These are phyloP conservation scores for Neodiprion virginianus DNA, from an alignment of 1,140 invertebrate genomes.

Conservation along the genomic window DNA sequence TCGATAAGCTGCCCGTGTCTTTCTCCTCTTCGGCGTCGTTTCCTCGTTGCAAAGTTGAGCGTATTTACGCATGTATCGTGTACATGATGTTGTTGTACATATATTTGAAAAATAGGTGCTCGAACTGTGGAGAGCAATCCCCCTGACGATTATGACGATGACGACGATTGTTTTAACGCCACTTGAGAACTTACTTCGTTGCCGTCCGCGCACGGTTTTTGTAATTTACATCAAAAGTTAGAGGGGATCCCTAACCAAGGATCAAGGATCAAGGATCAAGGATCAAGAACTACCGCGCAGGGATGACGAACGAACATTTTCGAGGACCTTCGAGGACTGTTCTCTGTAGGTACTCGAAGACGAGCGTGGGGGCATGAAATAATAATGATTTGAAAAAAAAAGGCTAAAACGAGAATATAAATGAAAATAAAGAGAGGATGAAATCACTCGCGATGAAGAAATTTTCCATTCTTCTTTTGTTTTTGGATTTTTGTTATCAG, in stretches of 20 bases:
- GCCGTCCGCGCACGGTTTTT: neutral
- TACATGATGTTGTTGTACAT: neutral
- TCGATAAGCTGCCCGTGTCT: too few species aligned
- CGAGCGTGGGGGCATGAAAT: slow-evolving; percentile 8
- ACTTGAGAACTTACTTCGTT: neutral
- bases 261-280: neutral
- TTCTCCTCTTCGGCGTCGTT: too few species aligned
- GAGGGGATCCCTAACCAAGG: neutral
- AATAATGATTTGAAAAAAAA: neutral
- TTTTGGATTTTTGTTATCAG: too few species aligned
- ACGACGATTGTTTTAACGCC: neutral
- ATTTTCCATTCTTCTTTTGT: too few species aligned
- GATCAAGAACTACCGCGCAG: neutral
- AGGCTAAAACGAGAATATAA: too few species aligned
- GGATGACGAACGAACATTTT: neutral
- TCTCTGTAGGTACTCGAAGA: neutral
- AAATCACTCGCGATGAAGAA: too few species aligned
- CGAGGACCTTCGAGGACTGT: neutral
- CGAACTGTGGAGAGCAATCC: neutral
- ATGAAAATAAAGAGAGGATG: too few species aligned
- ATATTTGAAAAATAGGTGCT: neutral
- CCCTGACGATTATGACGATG: neutral
- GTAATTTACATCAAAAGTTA: neutral
- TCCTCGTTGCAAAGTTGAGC: too few species aligned
- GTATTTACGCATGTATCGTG: neutral